Evolutionary conservation across 2,888 invertebrate genomes (phyloP), one percentile per base, ranked within the genome.

Genomic region (Muschampia plurimacula): DNA sequence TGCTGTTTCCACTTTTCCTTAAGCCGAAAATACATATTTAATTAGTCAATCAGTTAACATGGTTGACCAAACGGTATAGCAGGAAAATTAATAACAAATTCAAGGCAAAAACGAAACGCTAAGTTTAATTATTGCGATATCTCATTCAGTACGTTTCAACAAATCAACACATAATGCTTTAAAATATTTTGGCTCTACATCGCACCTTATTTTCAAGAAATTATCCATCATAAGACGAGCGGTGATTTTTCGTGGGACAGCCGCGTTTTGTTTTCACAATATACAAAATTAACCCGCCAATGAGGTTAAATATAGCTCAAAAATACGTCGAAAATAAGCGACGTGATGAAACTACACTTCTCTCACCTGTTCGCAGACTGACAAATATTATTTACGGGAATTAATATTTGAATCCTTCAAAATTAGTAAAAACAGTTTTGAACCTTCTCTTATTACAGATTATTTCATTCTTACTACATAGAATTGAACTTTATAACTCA

Each of bases 171-270:
- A 84, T 90, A 81, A 86, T 75, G 84, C 80, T 86, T 87, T 85
- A 84, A 83, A 87, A 87, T 85, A 85, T 78, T 78, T 80, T 82
- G 78, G 79, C 74, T 67, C 67, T 67, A 75, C 74, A 74, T 65
- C 76, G 75, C 74, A 80, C 82, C 80, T 80, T 82, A 83, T 82
- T 93, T 93, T 92, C 90, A 80, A 88, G 92, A 91, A 92, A 92
- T 90, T 88, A 93, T 93, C 92, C 92, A 93, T 93, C 93, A 93
- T 91, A 93, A 87, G 83, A 85, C 82, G 88, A 81, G 86, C 86
- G 89, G 91, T 89, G 89, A 93, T 93, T 92, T 93, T 92, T 93
- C 93, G 93, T 83, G 84, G 82, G 82, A 84, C 78, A 84, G 80
- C 73, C 77, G 80, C 81, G 84, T 90, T 91, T 91, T 91, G 91